A percentile compares a stretch with the other conserved stretches of the same genome.
Conservation (phyloP, 2,888 invertebrate species). For the Harmothoe impar region DNA sequence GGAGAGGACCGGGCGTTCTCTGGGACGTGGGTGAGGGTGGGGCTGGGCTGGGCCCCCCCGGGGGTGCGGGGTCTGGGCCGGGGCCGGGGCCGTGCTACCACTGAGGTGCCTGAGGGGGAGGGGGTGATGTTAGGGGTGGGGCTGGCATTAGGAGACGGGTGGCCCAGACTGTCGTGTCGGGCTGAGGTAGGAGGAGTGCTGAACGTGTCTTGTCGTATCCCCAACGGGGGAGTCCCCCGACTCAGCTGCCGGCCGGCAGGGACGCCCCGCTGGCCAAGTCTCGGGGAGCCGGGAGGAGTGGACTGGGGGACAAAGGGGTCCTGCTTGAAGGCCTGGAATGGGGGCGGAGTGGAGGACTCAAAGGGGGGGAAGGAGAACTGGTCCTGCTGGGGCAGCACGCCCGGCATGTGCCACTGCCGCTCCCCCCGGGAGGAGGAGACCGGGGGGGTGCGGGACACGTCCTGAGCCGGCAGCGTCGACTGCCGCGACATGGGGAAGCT, state of each 20-base stretch:
- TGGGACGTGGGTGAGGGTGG: constrained; percentile 52
- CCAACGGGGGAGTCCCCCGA: constrained; percentile 4
- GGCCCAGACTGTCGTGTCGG: constrained; percentile 24
- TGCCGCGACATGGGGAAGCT: constrained; percentile 18
- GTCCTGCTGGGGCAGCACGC: constrained; percentile 31
- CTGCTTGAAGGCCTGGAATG: constrained; percentile 57
- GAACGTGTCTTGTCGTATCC: neutral
- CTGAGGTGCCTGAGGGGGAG: constrained; percentile 36
- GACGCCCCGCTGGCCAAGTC: neutral
- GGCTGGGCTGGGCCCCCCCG: constrained; percentile 18
- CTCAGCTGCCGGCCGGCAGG: neutral
- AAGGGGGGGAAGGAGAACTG: constrained; percentile 57
- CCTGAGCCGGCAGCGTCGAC: neutral
- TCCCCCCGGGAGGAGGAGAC: neutral
- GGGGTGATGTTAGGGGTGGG: constrained; percentile 36
- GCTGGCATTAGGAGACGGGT: constrained; percentile 40
- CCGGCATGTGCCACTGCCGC: constrained; percentile 1
- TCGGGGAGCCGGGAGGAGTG: constrained; percentile 41
- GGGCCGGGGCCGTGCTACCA: constrained; percentile 59
- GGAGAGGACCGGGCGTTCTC: constrained; percentile 25
- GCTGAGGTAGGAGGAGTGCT: constrained; percentile 16
- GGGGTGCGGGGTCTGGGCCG: constrained; percentile 60
- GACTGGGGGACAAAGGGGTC: constrained; percentile 12
- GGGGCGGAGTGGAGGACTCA: constrained; percentile 35
- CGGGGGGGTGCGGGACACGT: neutral